Evolutionary conservation across 2,797 vertebrate genomes (phyloP).

Genomic region (Phrynocephalus forsythii): DNA sequence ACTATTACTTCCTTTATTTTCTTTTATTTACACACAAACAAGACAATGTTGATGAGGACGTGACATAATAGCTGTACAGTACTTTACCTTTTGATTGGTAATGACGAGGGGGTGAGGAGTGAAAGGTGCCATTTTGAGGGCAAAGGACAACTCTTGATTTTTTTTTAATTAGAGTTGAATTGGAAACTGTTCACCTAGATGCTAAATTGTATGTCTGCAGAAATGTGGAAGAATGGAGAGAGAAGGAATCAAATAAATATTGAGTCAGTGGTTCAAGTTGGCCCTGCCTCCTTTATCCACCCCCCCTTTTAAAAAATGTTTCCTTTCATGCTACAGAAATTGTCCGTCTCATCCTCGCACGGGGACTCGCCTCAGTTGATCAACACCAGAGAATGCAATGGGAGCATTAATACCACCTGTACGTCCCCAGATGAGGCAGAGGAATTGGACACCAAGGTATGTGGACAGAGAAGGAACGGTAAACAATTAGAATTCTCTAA

Average conservation of each 20-base stretch:
- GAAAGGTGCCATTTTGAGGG: background rate
- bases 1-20: background rate
- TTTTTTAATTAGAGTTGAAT: background rate
- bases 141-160: background rate
- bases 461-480: background rate
- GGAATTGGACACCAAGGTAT: constrained; percentile 86
- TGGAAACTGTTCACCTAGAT: background rate
- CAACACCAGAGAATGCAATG: constrained; percentile 82
- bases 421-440: constrained; percentile 78
- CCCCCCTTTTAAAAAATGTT: background rate
- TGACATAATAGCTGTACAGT: background rate
- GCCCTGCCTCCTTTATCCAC: background rate
- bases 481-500: background rate
- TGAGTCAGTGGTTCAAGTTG: background rate
- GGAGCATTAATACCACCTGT: constrained; percentile 74
- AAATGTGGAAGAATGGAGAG: background rate
- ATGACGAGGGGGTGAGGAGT: no score
- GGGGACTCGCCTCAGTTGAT: constrained; percentile 82
- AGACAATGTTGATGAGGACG: background rate
- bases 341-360: constrained; percentile 75
- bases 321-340: constrained; percentile 66
- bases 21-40: background rate
- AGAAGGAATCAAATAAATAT: background rate
- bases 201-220: background rate
- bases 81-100: background rate